A percentile compares a stretch with the other conserved stretches of the same genome.
These are phyloP conservation scores for Habrosyne pyritoides DNA, from an alignment of 2,888 invertebrate species.

Conservation along the genomic window DNA sequence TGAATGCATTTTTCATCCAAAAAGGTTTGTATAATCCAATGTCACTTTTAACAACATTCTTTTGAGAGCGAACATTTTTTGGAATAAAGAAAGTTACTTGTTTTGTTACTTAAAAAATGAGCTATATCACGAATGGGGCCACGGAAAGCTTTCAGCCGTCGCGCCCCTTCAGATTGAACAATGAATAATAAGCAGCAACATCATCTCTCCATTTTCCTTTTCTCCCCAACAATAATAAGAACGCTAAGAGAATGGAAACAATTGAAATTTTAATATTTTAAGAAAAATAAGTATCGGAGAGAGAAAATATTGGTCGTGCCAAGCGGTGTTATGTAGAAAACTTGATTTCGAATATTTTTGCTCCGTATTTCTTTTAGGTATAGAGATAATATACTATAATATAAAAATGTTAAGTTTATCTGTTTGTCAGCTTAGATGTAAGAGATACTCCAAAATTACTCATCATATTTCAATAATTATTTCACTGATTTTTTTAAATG, in stretches of 20 bases:
- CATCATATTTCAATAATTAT: too few species aligned
- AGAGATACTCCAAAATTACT: too few species aligned
- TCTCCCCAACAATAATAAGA: slow-evolving; percentile 68
- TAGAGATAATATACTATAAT: not conserved
- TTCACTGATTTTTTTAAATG: too few species aligned
- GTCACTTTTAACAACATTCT: slow-evolving; percentile 44
- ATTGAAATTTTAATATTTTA: slow-evolving; percentile 76
- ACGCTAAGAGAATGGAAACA: slow-evolving; percentile 70
- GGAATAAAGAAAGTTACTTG: slow-evolving; percentile 54
- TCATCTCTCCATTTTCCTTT: slow-evolving; percentile 77
- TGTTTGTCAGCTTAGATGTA: too few species aligned
- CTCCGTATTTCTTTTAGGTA: not conserved
- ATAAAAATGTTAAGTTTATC: too few species aligned
- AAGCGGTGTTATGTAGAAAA: slow-evolving; percentile 12
- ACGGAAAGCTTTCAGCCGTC: slow-evolving; percentile 58
- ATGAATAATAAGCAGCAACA: slow-evolving; percentile 80
- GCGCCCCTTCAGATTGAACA: slow-evolving; percentile 54
- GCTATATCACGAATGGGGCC: slow-evolving; percentile 68
- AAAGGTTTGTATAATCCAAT: slow-evolving; percentile 47
- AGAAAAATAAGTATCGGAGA: slow-evolving; percentile 54
- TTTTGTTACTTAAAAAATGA: slow-evolving; percentile 78
- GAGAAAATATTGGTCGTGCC: slow-evolving; percentile 51
- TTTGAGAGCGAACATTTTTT: slow-evolving; percentile 51
- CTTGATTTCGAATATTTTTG: not conserved
- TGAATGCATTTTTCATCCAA: slow-evolving; percentile 32